These are phyloP conservation scores for Bombus consobrinus DNA, from an alignment of 1,140 invertebrate genomes.

Conservation along the genomic window DNA sequence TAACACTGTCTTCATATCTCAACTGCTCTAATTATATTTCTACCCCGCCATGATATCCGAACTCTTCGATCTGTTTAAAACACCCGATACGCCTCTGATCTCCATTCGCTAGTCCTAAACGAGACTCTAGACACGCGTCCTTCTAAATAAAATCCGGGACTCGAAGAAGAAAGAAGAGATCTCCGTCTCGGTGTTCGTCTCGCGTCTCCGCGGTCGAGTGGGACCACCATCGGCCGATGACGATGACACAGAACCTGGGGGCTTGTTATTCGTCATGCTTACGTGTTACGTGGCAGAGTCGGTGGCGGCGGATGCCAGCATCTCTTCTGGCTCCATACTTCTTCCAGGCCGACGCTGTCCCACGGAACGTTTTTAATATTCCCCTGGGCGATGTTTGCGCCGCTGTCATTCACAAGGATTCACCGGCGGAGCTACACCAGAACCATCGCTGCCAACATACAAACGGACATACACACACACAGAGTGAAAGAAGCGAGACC, in stretches of 20 bases:
- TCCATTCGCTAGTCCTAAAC: background rate
- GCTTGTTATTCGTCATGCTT: conserved; percentile 68
- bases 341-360: conserved; percentile 48
- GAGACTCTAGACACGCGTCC: background rate
- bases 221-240: conserved; percentile 16
- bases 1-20: too few species aligned
- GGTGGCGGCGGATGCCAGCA: conserved; percentile 50
- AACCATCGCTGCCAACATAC: background rate
- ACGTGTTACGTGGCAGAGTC: conserved; percentile 55
- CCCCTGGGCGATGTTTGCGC: conserved; percentile 73
- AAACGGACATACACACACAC: background rate
- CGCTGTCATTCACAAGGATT: conserved; percentile 70
- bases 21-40: too few species aligned
- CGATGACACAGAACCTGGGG: conserved; percentile 73
- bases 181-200: background rate
- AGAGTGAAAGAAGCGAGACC: conserved; percentile 3
- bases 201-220: background rate
- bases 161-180: background rate
- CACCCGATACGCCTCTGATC: background rate
- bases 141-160: background rate
- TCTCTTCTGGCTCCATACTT: conserved; percentile 39
- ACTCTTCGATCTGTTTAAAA: background rate
- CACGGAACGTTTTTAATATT: conserved; percentile 78
- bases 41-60: too few species aligned
- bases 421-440: conserved; percentile 1